Percentiles rank a stretch among this genome's conserved stretches.
phyloP scores from a whole-genome alignment of 2,113 vertebrate species.

The Callithrix jacchus region DNA sequence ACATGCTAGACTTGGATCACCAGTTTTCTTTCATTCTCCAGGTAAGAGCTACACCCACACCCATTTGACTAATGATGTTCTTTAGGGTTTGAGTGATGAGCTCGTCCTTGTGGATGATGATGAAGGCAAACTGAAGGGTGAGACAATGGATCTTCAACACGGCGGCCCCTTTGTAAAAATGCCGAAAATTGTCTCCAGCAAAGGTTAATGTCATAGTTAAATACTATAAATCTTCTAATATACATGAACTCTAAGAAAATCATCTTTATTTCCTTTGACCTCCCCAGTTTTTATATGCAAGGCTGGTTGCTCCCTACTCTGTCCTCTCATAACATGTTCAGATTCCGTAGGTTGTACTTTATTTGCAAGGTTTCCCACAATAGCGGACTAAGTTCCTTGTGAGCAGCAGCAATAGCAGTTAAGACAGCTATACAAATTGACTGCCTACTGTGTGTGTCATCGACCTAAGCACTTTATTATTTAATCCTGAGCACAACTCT shows the following conservation, averaged over 20 bases:
- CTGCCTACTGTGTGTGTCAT: background rate
- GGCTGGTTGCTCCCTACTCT: background rate
- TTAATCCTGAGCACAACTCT: background rate
- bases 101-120: slow-evolving; percentile 88
- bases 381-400: background rate
- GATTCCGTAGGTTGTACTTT: background rate
- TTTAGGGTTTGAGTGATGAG: slow-evolving; percentile 87
- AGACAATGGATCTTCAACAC: slow-evolving; percentile 88
- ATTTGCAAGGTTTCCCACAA: background rate
- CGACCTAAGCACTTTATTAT: background rate
- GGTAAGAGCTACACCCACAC: background rate
- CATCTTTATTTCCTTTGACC: background rate
- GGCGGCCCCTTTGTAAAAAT: slow-evolving; percentile 89
- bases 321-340: background rate
- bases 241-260: background rate
- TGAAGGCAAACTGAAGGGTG: slow-evolving; percentile 89
- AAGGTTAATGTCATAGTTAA: slow-evolving; percentile 83
- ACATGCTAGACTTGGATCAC: background rate
- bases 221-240: background rate
- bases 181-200: slow-evolving; percentile 87
- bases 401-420: background rate
- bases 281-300: background rate
- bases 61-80: background rate
- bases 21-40: background rate
- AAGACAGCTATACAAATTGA: background rate